A percentile compares a stretch with the other conserved stretches of the same genome.
Conservation (phyloP, 2,113 vertebrate genomes). For the Erpornis zantholeuca region DNA sequence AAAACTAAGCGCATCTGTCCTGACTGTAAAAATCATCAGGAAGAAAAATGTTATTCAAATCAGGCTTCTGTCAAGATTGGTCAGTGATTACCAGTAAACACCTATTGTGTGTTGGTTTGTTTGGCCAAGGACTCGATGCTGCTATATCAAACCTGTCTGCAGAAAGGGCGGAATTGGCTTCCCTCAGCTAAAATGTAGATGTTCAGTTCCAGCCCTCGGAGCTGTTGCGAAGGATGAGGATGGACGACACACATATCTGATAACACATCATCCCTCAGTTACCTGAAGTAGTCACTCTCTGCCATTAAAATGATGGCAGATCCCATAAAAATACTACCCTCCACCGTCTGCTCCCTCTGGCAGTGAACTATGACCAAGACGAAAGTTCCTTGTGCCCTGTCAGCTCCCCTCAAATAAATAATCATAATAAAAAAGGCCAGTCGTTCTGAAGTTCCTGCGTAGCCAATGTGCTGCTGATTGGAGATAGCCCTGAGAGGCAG, state of each 20-base stretch:
- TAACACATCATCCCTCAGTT: not conserved
- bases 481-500: conserved; percentile 1
- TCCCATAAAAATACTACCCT: conserved; percentile 4
- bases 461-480: not conserved
- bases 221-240: not conserved
- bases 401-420: conserved; percentile 50
- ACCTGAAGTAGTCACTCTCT: not conserved
- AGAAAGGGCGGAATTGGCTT: not conserved
- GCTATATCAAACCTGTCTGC: not conserved
- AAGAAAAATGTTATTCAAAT: conserved; percentile 17
- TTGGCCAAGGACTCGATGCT: not conserved
- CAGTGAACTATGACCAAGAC: conserved; percentile 27
- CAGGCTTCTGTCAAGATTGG: not conserved
- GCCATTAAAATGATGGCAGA: conserved; percentile 17
- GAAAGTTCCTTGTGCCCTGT: conserved; percentile 4
- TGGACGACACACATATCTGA: not conserved
- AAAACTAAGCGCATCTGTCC: not conserved
- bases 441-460: not conserved
- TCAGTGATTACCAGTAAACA: not conserved
- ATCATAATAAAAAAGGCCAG: not conserved
- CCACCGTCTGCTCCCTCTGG: not conserved
- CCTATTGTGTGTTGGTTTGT: not conserved
- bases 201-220: not conserved
- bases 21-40: not conserved
- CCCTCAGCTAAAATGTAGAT: not conserved